phyloP scores from a whole-genome alignment of 1,140 invertebrate species.

The Hermetia illucens region DNA sequence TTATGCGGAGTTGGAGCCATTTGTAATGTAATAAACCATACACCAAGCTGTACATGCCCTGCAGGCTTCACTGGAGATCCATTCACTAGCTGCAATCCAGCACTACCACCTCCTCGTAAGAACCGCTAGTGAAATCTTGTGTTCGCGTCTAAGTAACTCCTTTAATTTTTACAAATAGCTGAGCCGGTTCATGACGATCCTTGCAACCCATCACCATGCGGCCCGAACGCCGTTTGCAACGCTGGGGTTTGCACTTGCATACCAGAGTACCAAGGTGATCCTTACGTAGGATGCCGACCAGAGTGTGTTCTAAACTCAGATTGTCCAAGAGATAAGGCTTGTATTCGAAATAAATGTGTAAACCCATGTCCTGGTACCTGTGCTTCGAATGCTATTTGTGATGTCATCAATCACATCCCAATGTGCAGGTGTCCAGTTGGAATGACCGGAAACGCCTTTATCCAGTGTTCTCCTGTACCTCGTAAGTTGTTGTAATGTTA shows the following conservation, averaged over 20 bases:
- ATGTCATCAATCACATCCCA: constrained; percentile 59
- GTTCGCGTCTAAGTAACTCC: too few relatives aligned
- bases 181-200: constrained; percentile 22
- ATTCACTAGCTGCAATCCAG: constrained; percentile 46
- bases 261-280: constrained; percentile 68
- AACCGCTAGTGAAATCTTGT: constrained; percentile 32
- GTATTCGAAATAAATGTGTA: constrained; percentile 65
- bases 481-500: constrained; percentile 20
- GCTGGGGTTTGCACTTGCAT: constrained; percentile 69
- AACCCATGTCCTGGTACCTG: constrained; percentile 69
- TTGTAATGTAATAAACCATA: constrained; percentile 52
- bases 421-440: constrained; percentile 59
- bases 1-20: constrained; percentile 64
- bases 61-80: constrained; percentile 57
- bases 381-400: constrained; percentile 60
- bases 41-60: constrained; percentile 47
- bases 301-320: constrained; percentile 78
- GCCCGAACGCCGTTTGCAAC: constrained; percentile 61
- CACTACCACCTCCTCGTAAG: constrained; percentile 28
- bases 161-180: constrained; percentile 33
- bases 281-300: constrained; percentile 66
- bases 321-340: constrained; percentile 54
- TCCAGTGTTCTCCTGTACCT: constrained; percentile 28
- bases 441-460: constrained; percentile 58
- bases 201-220: constrained; percentile 69